phyloP scores from a whole-genome alignment of 2,888 invertebrate genomes.

The Macaria notata region DNA sequence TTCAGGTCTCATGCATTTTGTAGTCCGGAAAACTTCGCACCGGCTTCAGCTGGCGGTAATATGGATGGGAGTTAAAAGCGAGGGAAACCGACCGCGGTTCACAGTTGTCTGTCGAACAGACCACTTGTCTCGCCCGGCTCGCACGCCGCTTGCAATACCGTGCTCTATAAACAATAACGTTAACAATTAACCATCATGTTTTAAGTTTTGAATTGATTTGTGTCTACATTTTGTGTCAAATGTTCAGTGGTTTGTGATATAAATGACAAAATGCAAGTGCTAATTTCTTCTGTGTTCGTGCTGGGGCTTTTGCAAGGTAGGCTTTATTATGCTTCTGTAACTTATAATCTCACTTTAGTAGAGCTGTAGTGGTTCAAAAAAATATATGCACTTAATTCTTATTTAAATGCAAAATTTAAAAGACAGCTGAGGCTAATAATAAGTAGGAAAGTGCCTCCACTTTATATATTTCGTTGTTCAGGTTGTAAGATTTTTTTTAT shows the following conservation, averaged over 20 bases:
- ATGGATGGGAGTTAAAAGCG: slow-evolving; percentile 63
- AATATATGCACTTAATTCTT: too few species aligned
- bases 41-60: slow-evolving; percentile 60
- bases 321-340: slow-evolving; percentile 23
- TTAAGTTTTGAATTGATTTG: too few species aligned
- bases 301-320: slow-evolving; percentile 65
- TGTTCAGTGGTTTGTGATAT: slow-evolving; percentile 24
- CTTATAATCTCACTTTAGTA: too few species aligned
- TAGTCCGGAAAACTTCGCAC: slow-evolving; percentile 58
- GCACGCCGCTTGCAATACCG: neutral
- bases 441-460: too few species aligned
- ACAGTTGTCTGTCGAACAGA: slow-evolving; percentile 55
- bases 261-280: slow-evolving; percentile 38
- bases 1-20: slow-evolving; percentile 34
- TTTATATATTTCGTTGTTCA: too few species aligned
- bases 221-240: neutral
- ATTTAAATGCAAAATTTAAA: too few species aligned
- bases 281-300: slow-evolving; percentile 43
- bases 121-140: slow-evolving; percentile 10
- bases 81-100: slow-evolving; percentile 54
- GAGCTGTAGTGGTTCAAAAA: too few species aligned
- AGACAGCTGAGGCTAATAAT: too few species aligned
- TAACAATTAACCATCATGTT: too few species aligned
- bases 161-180: too few species aligned
- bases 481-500: too few species aligned